Evolutionary conservation across 2,888 invertebrate genomes (phyloP).

Genomic region (Pyrgus malvae): DNA sequence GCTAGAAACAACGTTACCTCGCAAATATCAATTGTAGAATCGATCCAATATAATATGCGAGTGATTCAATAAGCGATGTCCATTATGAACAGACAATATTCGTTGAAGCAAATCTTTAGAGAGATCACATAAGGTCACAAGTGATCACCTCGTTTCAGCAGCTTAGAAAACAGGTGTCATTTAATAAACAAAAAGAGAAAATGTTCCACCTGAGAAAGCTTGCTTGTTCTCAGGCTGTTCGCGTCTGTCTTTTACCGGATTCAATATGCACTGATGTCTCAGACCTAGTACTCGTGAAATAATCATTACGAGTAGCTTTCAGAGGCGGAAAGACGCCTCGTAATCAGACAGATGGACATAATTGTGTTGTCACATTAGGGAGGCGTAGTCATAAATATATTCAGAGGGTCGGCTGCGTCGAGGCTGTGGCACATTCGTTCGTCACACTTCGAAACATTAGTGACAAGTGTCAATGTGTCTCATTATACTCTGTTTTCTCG

Average conservation of each 20-base stretch:
- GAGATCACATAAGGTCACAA: constrained; percentile 46
- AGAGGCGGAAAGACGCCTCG: not conserved
- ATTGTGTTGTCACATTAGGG: constrained; percentile 14
- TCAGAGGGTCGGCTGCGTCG: too few relatives aligned
- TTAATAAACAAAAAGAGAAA: constrained; percentile 60
- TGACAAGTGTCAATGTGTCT: constrained; percentile 3
- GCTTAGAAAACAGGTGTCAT: constrained; percentile 54
- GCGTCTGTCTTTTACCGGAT: too few relatives aligned
- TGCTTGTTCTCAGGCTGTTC: too few relatives aligned
- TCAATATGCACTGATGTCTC: not conserved
- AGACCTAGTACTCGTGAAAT: not conserved
- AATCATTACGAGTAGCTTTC: not conserved
- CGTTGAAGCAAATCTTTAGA: constrained; percentile 54
- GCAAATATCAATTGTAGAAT: too few relatives aligned
- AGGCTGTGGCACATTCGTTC: not conserved
- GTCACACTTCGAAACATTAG: not conserved
- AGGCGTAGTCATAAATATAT: constrained; percentile 7
- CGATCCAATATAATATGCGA: constrained; percentile 58
- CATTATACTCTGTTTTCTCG: not conserved
- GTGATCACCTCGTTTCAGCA: constrained; percentile 31
- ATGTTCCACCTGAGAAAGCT: constrained; percentile 60
- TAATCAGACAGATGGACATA: constrained; percentile 17
- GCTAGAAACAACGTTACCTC: too few relatives aligned
- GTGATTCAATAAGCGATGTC: constrained; percentile 64
- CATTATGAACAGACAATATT: constrained; percentile 60